Evolutionary conservation across 2,113 vertebrate genomes (phyloP), one percentile per base, ranked within the genome.

Genomic region (Oryzias javanicus): DNA sequence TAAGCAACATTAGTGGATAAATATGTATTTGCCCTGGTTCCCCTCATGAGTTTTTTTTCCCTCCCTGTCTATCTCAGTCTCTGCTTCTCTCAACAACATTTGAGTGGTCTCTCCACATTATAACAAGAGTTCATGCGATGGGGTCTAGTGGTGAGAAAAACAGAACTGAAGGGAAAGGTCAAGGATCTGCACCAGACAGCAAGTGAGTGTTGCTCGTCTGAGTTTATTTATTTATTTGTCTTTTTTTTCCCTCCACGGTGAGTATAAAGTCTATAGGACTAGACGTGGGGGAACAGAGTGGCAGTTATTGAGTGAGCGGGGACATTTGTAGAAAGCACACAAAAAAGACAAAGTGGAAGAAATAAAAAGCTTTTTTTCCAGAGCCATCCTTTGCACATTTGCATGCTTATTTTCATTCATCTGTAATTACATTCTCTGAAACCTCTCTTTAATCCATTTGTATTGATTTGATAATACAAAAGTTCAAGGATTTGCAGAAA

Each of bases 161-260:
- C 13, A 4, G 19, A 78, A 42, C 49, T 42, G 53, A 55, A 75
- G 57, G 27, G n/a, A 82, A 81, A 86, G 78, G 83, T 81, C 81
- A 72, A 73, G 68, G 49, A 62, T 74, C 67, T 79, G 74, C 70
- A 64, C n/a, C 60, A 63, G 64, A 72, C 72, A 65, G 62, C 76
- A 69, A 75, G 67, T 63, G 68, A 70, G 57, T 60, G 64, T 55
- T 73, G 62, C 62, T 68, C 70, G n/a, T 70, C 62, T 53, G 42
- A 65, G 67, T 61, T 56, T 73, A 35, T 67, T 59, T 27, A 64
- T 70, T 56, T 69, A 27, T 51, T n/a, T 1, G 42, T 51, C n/a
- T 58, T 69, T 50, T 50, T 40, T 35, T 53, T 35, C 10, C 5
- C 44, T 18, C 18, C 48, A 58, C 35, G 58, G 62, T 76, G 66